phyloP scores from a whole-genome alignment of 2,888 invertebrate genomes.

The Drosophila flavopinicola region DNA sequence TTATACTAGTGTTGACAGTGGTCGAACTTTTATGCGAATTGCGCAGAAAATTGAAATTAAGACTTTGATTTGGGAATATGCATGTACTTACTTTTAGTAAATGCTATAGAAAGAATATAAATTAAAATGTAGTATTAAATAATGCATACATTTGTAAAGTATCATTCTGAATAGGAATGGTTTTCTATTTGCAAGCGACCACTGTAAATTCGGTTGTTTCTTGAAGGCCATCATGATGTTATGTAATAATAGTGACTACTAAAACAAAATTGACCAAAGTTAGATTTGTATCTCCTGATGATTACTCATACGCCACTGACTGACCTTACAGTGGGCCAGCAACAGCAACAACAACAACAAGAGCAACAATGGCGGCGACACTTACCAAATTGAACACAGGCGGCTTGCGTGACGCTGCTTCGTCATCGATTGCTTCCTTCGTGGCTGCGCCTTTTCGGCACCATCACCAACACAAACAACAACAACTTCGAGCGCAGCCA shows the following conservation, averaged over 20 bases:
- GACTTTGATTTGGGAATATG: too few relatives aligned
- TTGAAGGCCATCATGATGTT: constrained; percentile 66
- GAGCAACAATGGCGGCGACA: constrained; percentile 48
- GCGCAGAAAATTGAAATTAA: too few relatives aligned
- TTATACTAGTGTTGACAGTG: too few relatives aligned
- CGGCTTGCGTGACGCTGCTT: constrained; percentile 57
- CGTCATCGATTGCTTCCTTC: constrained; percentile 59
- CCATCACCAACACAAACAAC: constrained; percentile 13
- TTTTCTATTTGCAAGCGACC: neutral
- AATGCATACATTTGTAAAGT: too few relatives aligned
- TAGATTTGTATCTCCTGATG: constrained; percentile 74
- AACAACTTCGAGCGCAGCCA: constrained; percentile 24
- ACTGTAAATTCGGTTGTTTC: neutral
- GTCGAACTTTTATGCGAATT: too few relatives aligned
- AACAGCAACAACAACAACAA: constrained; percentile 8
- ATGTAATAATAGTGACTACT: constrained; percentile 65
- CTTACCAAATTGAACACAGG: constrained; percentile 75
- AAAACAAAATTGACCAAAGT: constrained; percentile 67
- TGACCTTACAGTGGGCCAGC: constrained; percentile 30
- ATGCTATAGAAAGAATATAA: too few relatives aligned
- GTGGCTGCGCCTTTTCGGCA: constrained; percentile 60
- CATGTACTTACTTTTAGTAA: too few relatives aligned
- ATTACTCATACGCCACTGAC: constrained; percentile 71
- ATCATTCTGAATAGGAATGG: too few relatives aligned
- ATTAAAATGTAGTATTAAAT: too few relatives aligned